Evolutionary conservation across 2,888 invertebrate genomes (phyloP).

Genomic region (Patella ulyssiponensis): DNA sequence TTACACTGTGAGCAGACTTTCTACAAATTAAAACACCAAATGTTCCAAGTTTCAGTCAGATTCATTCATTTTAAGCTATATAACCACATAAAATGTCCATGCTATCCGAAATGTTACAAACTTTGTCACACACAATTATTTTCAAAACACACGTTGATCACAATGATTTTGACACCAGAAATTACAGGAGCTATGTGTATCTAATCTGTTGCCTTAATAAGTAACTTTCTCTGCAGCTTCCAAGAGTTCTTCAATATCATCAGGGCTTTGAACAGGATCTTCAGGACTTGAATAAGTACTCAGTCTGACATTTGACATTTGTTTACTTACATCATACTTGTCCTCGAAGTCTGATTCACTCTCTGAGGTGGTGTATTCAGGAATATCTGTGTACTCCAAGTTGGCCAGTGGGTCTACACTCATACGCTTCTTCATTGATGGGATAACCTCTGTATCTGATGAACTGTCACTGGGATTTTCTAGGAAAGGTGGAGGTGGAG

Average conservation of each 20-base stretch:
- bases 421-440: constrained; percentile 41
- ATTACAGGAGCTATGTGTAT: too few relatives aligned
- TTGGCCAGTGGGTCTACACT: constrained; percentile 58
- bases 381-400: constrained; percentile 51
- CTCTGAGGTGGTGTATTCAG: constrained; percentile 54
- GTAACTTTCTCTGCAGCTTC: background rate
- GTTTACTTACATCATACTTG: constrained; percentile 2
- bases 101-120: too few relatives aligned
- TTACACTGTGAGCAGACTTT: too few relatives aligned
- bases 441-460: constrained; percentile 27
- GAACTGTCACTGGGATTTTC: constrained; percentile 39
- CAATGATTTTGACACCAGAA: too few relatives aligned
- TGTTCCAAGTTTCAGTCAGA: too few relatives aligned
- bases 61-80: too few relatives aligned
- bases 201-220: too few relatives aligned
- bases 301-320: background rate
- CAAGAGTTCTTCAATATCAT: background rate
- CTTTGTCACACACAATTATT: too few relatives aligned
- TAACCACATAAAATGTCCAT: too few relatives aligned
- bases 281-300: background rate
- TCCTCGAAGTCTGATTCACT: constrained; percentile 52
- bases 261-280: background rate
- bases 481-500: constrained; percentile 28
- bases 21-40: too few relatives aligned
- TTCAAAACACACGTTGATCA: too few relatives aligned